Conservation (phyloP, 1,140 invertebrate species). For the Eubasilissa regina region DNA sequence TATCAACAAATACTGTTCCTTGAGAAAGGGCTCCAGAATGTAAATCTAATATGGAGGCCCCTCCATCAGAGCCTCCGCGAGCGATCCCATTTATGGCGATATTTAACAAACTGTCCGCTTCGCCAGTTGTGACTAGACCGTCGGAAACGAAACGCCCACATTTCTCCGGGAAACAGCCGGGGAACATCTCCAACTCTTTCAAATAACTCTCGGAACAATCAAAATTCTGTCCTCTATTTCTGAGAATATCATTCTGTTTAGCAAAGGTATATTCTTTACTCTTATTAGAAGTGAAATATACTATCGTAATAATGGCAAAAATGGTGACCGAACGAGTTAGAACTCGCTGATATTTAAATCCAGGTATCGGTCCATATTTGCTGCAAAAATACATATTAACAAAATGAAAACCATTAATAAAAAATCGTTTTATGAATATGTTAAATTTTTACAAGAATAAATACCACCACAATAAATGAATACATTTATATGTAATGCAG, state of each 20-base stretch:
- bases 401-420: not conserved
- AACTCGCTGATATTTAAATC: constrained; percentile 50
- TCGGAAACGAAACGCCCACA: constrained; percentile 87
- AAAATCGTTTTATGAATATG: too few species aligned
- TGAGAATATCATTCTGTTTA: constrained; percentile 75
- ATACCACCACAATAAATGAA: not conserved
- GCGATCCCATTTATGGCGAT: constrained; percentile 80
- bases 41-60: constrained; percentile 87
- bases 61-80: constrained; percentile 78
- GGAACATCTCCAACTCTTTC: constrained; percentile 69
- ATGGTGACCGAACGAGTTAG: constrained; percentile 56
- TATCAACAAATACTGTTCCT: constrained; percentile 82
- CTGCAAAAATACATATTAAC: constrained; percentile 35
- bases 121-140: constrained; percentile 77
- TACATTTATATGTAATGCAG: too few species aligned
- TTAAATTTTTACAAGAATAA: not conserved
- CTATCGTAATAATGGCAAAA: constrained; percentile 70
- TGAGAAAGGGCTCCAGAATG: constrained; percentile 88
- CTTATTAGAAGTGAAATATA: constrained; percentile 79
- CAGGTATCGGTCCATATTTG: constrained; percentile 48
- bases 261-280: constrained; percentile 76
- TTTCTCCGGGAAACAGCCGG: constrained; percentile 80
- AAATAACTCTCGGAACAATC: constrained; percentile 76
- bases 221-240: constrained; percentile 74
- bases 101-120: constrained; percentile 78